Percentiles rank a stretch among this genome's conserved stretches.
These are phyloP conservation scores for Probosciger aterrimus DNA, from an alignment of 2,113 vertebrate species.

Conservation along the genomic window DNA sequence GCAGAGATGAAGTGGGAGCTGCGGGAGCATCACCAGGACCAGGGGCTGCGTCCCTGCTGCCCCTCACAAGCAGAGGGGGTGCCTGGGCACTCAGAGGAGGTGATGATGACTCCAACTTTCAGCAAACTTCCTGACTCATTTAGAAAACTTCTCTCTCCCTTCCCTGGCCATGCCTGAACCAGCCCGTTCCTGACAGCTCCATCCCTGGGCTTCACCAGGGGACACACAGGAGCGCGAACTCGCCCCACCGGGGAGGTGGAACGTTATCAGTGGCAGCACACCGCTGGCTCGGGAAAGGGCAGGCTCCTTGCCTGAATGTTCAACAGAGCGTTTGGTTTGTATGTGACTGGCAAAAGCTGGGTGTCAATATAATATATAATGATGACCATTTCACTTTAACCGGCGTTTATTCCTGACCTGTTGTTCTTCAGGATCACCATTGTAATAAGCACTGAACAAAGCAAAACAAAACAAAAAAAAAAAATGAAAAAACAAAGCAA, in stretches of 20 bases:
- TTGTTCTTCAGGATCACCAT: slow-evolving; percentile 69
- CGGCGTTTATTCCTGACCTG: slow-evolving; percentile 63
- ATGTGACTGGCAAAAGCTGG: slow-evolving; percentile 40
- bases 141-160: not conserved
- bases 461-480: slow-evolving; percentile 2
- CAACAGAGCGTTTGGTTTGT: slow-evolving; percentile 40
- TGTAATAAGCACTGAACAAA: slow-evolving; percentile 71
- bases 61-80: not conserved
- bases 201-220: not conserved
- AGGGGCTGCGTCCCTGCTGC: not conserved
- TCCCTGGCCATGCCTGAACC: not conserved
- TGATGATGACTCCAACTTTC: not conserved
- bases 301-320: slow-evolving; percentile 36
- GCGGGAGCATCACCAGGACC: not conserved
- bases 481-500: not conserved
- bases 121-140: not conserved
- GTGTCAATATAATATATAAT: not conserved
- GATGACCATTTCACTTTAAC: slow-evolving; percentile 57
- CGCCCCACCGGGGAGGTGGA: not conserved
- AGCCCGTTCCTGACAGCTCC: not conserved
- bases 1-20: not conserved
- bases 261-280: not conserved
- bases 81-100: not conserved
- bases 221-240: not conserved
- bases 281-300: slow-evolving; percentile 37